A percentile compares a stretch with the other conserved stretches of the same genome.
phyloP scores from a whole-genome alignment of 1,140 invertebrate genomes.

The Drosophila triauraria region DNA sequence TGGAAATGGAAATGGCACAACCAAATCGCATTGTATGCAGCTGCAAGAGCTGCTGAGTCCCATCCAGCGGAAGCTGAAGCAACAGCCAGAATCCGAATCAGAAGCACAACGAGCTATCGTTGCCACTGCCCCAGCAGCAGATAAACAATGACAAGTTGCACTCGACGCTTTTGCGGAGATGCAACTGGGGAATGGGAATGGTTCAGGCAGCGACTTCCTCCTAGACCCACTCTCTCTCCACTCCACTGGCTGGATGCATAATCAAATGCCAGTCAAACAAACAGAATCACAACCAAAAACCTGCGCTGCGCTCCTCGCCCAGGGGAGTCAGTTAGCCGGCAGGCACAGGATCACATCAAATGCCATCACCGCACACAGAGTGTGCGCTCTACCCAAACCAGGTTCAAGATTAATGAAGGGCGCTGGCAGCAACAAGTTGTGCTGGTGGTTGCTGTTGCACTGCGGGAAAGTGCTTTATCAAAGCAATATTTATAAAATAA shows the following conservation, averaged over 20 bases:
- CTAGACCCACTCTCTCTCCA: background rate
- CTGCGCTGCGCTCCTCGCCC: constrained; percentile 36
- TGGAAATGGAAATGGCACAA: constrained; percentile 54
- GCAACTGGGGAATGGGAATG: constrained; percentile 29
- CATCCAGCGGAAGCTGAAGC: constrained; percentile 47
- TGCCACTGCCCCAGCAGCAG: constrained; percentile 27
- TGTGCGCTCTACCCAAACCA: constrained; percentile 16
- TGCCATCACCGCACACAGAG: constrained; percentile 34
- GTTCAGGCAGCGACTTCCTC: constrained; percentile 12
- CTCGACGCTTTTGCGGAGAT: constrained; percentile 51
- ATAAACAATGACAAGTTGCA: constrained; percentile 67
- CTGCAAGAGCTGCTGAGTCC: constrained; percentile 29
- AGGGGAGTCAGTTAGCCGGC: constrained; percentile 39
- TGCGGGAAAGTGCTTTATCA: constrained; percentile 1
- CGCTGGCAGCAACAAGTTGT: constrained; percentile 43
- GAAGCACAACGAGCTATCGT: constrained; percentile 49
- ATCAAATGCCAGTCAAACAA: constrained; percentile 55
- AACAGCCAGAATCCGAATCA: constrained; percentile 21
- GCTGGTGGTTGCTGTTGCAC: constrained; percentile 12
- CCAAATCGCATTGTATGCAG: constrained; percentile 50
- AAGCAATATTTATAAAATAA: background rate
- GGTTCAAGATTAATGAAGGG: constrained; percentile 52
- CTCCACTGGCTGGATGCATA: constrained; percentile 41
- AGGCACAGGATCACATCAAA: constrained; percentile 44
- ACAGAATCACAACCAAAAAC: constrained; percentile 38